phyloP scores from a whole-genome alignment of 2,888 invertebrate genomes.

The Pollenia griseotomentosa region DNA sequence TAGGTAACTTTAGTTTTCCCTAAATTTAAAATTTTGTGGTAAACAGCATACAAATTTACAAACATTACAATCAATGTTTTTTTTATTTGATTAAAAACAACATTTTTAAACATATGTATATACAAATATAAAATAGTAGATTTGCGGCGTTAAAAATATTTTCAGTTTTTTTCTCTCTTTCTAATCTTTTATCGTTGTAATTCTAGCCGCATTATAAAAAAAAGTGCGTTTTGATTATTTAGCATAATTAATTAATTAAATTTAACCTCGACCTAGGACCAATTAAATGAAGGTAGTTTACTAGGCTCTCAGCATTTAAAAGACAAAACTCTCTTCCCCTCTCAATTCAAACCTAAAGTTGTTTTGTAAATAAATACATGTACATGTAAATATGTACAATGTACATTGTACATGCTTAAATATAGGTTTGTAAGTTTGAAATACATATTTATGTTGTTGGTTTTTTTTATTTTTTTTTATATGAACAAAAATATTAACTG shows the following conservation, averaged over 20 bases:
- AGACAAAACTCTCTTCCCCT: background rate
- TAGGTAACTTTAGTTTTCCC: too few relatives aligned
- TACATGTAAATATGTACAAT: too few relatives aligned
- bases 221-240: background rate
- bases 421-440: too few relatives aligned
- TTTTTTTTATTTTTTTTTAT: background rate
- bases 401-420: too few relatives aligned
- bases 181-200: constrained; percentile 7
- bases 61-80: too few relatives aligned
- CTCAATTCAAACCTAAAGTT: background rate
- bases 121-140: too few relatives aligned
- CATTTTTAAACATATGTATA: too few relatives aligned
- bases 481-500: background rate
- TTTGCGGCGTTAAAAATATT: background rate
- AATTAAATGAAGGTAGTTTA: constrained; percentile 81
- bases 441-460: background rate
- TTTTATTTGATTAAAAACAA: too few relatives aligned
- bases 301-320: constrained; percentile 78
- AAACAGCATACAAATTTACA: too few relatives aligned
- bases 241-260: constrained; percentile 54
- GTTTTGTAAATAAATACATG: constrained; percentile 16
- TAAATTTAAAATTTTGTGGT: too few relatives aligned
- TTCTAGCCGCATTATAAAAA: too few relatives aligned
- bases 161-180: background rate
- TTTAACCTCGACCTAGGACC: constrained; percentile 81